A percentile compares a stretch with the other conserved stretches of the same genome.
Evolutionary conservation across 2,888 invertebrate species (phyloP).

Genomic region (Hyposoter didymator): DNA sequence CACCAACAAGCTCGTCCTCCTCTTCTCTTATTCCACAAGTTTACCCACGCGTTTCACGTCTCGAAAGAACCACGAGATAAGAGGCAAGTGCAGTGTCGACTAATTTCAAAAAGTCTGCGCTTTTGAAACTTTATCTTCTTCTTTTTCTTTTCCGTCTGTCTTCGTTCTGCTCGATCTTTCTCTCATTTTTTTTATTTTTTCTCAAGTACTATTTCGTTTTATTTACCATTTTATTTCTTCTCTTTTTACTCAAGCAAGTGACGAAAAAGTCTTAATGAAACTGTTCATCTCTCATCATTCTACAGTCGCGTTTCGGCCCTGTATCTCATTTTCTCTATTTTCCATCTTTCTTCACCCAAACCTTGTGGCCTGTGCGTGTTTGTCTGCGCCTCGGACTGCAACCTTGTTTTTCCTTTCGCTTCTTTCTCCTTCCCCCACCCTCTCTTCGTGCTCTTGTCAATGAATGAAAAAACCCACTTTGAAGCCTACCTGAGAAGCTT

Average conservation of each 20-base stretch:
- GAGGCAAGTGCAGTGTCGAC: slow-evolving; percentile 39
- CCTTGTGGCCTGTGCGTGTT: neutral
- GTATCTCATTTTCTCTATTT: slow-evolving; percentile 1
- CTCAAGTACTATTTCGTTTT: slow-evolving; percentile 13
- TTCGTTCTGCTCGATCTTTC: neutral
- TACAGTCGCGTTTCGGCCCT: neutral
- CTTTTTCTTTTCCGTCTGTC: neutral
- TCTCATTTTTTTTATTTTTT: neutral
- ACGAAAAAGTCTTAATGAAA: slow-evolving; percentile 33
- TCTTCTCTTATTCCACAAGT: slow-evolving; percentile 17
- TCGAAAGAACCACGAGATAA: slow-evolving; percentile 30
- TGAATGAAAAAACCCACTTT: slow-evolving; percentile 50
- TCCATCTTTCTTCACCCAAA: neutral
- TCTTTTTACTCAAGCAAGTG: slow-evolving; percentile 30
- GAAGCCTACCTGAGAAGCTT: slow-evolving; percentile 27
- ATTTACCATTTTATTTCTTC: slow-evolving; percentile 1
- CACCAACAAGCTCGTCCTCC: neutral
- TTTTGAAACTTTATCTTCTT: slow-evolving; percentile 34
- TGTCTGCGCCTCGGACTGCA: slow-evolving; percentile 1
- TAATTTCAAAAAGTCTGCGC: slow-evolving; percentile 47
- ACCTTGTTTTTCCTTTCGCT: slow-evolving; percentile 1
- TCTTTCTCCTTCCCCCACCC: neutral
- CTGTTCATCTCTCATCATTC: slow-evolving; percentile 22
- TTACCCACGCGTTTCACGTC: slow-evolving; percentile 38
- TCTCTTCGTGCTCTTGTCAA: slow-evolving; percentile 13